Percentiles rank a stretch among this genome's conserved stretches.
These are phyloP conservation scores for Clitarchus hookeri DNA, from an alignment of 2,888 invertebrate species.

Conservation along the genomic window DNA sequence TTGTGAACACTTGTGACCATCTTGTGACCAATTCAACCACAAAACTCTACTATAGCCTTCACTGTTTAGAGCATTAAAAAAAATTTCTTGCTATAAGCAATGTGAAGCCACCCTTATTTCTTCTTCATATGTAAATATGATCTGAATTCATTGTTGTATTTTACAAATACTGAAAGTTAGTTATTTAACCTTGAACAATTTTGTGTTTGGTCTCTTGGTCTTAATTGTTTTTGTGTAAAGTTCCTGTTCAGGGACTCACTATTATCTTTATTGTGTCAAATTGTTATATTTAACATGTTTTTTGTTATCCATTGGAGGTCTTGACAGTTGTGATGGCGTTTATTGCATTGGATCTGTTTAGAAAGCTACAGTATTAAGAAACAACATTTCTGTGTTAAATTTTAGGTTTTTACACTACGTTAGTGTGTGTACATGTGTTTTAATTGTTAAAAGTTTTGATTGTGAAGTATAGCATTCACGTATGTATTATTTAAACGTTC, in stretches of 20 bases:
- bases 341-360: not conserved
- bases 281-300: not conserved
- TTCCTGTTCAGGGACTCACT: not conserved
- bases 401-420: not conserved
- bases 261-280: not conserved
- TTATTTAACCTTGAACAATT: not conserved
- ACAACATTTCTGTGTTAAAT: constrained; percentile 1
- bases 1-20: too few species aligned
- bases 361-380: not conserved
- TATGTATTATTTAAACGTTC: not conserved
- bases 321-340: not conserved
- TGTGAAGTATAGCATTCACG: not conserved
- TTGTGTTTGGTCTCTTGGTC: not conserved
- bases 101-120: too few species aligned
- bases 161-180: not conserved
- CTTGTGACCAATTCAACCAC: too few species aligned
- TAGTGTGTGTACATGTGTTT: not conserved
- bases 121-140: too few species aligned
- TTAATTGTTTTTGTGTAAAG: not conserved
- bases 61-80: too few species aligned
- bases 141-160: not conserved
- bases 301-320: not conserved
- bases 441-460: not conserved
- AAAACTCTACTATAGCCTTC: too few species aligned
- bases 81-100: too few species aligned